These are phyloP conservation scores for Slavum lentiscoides DNA, from an alignment of 2,888 invertebrate genomes.

Conservation along the genomic window DNA sequence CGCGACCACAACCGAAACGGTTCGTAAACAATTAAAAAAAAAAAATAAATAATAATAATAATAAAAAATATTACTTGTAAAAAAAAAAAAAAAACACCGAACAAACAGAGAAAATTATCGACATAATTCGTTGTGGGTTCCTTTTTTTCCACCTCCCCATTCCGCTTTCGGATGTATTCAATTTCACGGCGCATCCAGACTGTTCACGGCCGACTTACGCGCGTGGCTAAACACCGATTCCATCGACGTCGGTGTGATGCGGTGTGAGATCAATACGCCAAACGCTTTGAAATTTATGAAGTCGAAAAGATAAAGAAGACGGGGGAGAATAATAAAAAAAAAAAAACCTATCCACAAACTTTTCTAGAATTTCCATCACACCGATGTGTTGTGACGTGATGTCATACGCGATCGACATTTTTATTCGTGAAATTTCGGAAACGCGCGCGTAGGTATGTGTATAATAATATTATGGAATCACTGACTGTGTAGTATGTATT, in stretches of 20 bases:
- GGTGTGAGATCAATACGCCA: conserved; percentile 33
- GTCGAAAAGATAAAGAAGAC: background rate
- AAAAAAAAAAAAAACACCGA: conserved; percentile 20
- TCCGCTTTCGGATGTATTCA: conserved; percentile 44
- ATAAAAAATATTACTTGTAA: no score
- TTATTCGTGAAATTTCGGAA: conserved; percentile 12
- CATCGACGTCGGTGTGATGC: conserved; percentile 16
- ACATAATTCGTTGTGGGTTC: conserved; percentile 30
- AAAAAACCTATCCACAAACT: conserved; percentile 4
- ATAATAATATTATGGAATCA: background rate
- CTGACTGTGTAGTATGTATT: conserved; percentile 12
- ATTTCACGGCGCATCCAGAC: conserved; percentile 49
- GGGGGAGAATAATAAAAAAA: background rate
- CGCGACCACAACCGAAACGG: conserved; percentile 40
- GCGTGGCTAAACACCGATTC: conserved; percentile 48
- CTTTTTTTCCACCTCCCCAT: conserved; percentile 25
- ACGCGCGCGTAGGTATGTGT: background rate
- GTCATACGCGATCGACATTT: conserved; percentile 17
- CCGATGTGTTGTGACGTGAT: conserved; percentile 33
- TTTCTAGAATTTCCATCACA: conserved; percentile 13
- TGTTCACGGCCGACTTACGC: conserved; percentile 38
- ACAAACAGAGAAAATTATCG: conserved; percentile 11
- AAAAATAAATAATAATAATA: background rate
- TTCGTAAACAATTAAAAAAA: conserved; percentile 46
- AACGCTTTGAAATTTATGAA: conserved; percentile 44